phyloP scores from a whole-genome alignment of 2,797 vertebrate species.

The Brachymystax lenok region DNA sequence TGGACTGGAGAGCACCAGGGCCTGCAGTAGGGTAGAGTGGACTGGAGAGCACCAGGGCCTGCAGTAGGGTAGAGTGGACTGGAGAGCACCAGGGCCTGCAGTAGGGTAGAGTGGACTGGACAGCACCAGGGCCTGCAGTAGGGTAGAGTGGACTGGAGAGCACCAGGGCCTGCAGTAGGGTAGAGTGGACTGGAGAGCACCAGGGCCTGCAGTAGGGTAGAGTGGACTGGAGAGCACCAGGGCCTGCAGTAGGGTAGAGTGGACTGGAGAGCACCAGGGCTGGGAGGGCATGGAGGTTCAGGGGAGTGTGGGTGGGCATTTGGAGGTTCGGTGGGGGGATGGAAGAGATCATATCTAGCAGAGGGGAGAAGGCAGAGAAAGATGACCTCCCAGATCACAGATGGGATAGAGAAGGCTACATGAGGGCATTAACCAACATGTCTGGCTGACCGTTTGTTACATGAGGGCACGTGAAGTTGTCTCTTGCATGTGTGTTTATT shows the following conservation, averaged over 20 bases:
- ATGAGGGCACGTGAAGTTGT: not conserved
- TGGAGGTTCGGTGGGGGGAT: conserved; percentile 6
- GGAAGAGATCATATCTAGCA: not conserved
- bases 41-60: too few relatives aligned
- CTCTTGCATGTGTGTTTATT: not conserved
- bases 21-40: too few relatives aligned
- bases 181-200: not conserved
- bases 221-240: too few relatives aligned
- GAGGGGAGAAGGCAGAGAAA: not conserved
- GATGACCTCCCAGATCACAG: not conserved
- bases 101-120: not conserved
- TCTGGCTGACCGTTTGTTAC: not conserved
- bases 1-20: too few relatives aligned
- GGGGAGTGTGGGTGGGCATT: conserved; percentile 48
- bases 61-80: too few relatives aligned
- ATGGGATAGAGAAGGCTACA: not conserved
- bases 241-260: too few relatives aligned
- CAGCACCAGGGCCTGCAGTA: not conserved
- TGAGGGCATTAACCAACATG: not conserved
- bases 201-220: too few relatives aligned
- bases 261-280: too few relatives aligned
- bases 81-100: too few relatives aligned
- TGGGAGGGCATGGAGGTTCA: not conserved
- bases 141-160: not conserved
- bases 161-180: not conserved